Conservation (phyloP, 2,888 invertebrate species). For the Tenthredo distinguenda region DNA sequence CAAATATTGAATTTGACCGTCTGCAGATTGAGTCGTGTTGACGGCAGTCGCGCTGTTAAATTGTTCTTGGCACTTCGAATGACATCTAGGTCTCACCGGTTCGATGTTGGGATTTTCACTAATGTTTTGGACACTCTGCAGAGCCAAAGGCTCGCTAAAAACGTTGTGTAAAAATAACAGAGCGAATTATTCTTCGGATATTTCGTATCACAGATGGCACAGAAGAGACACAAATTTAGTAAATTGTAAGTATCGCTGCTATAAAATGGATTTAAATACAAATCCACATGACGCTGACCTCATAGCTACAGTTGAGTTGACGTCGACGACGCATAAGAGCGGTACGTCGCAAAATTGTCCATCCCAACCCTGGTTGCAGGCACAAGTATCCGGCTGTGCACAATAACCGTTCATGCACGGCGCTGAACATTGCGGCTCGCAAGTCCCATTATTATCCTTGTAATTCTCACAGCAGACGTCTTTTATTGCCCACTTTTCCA, state of each 20-base stretch:
- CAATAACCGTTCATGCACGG: background rate
- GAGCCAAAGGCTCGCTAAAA: background rate
- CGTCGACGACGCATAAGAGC: conserved; percentile 57
- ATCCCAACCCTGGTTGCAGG: conserved; percentile 62
- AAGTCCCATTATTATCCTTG: background rate
- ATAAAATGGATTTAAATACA: background rate
- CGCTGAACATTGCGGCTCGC: conserved; percentile 5
- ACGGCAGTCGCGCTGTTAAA: background rate
- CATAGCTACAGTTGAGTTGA: background rate
- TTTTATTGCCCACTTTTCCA: background rate
- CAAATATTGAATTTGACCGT: background rate
- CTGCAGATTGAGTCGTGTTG: background rate
- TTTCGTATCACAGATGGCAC: background rate
- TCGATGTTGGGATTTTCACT: background rate
- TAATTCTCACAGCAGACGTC: background rate
- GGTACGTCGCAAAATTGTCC: conserved; percentile 63
- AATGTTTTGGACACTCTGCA: background rate
- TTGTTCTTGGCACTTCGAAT: conserved; percentile 1
- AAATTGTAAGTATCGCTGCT: background rate
- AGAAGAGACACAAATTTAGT: background rate
- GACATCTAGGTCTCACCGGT: background rate
- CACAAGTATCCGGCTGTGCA: background rate
- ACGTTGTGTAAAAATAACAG: background rate
- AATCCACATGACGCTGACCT: background rate
- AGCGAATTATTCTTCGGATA: background rate